Evolutionary conservation across 2,797 vertebrate species (phyloP).

Genomic region (Lutjanus argentimaculatus): DNA sequence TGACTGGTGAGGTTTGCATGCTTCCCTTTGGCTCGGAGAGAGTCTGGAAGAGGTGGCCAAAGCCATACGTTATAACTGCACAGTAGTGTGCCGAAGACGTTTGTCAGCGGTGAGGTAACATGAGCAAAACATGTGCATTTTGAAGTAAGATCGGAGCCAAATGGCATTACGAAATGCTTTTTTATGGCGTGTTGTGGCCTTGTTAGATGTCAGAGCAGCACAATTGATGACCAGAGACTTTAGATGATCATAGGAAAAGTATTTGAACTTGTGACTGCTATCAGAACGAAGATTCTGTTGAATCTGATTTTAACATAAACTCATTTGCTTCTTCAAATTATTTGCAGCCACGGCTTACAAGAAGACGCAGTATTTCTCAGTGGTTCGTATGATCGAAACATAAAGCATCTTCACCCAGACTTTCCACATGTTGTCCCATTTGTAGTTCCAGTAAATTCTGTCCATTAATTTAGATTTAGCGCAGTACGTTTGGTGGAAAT

Average conservation of each 20-base stretch:
- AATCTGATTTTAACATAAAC: constrained; percentile 9
- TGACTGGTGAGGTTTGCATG: constrained; percentile 59
- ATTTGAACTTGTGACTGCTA: constrained; percentile 27
- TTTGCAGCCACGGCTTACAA: not conserved
- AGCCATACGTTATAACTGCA: constrained; percentile 59
- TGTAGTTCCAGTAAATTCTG: not conserved
- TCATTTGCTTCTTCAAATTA: not conserved
- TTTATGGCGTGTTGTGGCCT: constrained; percentile 64
- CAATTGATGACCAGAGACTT: constrained; percentile 46
- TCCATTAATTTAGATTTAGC: constrained; percentile 5
- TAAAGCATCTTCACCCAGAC: not conserved
- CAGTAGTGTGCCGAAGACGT: constrained; percentile 57
- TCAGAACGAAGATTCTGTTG: not conserved
- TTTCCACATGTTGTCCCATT: not conserved
- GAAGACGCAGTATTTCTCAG: not conserved
- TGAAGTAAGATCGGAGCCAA: constrained; percentile 30
- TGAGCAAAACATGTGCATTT: constrained; percentile 47
- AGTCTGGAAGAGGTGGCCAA: constrained; percentile 41
- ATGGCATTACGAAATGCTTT: constrained; percentile 34
- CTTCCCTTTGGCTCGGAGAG: constrained; percentile 57
- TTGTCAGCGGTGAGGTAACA: constrained; percentile 70
- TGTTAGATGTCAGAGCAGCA: constrained; percentile 50
- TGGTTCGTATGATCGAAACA: not conserved
- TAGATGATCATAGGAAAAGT: constrained; percentile 31
- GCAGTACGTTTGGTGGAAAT: not conserved